These are phyloP conservation scores for Bungarus multicinctus DNA, from an alignment of 2,113 vertebrate species.

Conservation along the genomic window DNA sequence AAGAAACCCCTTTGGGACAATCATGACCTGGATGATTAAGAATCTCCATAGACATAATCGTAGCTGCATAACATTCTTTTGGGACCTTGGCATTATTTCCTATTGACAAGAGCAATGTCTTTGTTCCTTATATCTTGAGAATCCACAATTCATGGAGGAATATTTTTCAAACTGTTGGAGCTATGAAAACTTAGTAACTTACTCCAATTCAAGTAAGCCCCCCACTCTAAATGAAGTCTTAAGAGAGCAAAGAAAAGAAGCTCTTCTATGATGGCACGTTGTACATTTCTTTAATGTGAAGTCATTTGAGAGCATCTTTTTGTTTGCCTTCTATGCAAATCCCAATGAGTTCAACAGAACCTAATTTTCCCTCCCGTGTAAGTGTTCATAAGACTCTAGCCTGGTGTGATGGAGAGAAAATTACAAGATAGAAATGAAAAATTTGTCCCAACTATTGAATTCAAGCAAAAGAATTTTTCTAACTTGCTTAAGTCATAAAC, in stretches of 20 bases:
- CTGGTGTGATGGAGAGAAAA: background rate
- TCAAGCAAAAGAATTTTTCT: background rate
- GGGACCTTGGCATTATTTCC: slow-evolving; percentile 8
- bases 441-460: background rate
- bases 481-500: background rate
- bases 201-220: slow-evolving; percentile 47
- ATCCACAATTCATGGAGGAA: slow-evolving; percentile 31
- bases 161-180: background rate
- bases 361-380: background rate
- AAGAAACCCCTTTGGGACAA: background rate
- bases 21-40: background rate
- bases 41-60: background rate
- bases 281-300: background rate
- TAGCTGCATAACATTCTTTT: background rate
- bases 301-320: background rate
- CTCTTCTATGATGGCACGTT: slow-evolving; percentile 31
- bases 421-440: background rate
- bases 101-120: background rate
- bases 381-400: background rate
- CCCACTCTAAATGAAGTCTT: slow-evolving; percentile 53
- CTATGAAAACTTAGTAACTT: slow-evolving; percentile 44
- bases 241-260: slow-evolving; percentile 47
- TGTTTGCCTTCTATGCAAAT: background rate
- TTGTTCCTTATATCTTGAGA: slow-evolving; percentile 6
- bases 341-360: background rate